Evolutionary conservation across 2,888 invertebrate species (phyloP), one percentile per base, ranked within the genome.

Genomic region (Bombyx huttoni): DNA sequence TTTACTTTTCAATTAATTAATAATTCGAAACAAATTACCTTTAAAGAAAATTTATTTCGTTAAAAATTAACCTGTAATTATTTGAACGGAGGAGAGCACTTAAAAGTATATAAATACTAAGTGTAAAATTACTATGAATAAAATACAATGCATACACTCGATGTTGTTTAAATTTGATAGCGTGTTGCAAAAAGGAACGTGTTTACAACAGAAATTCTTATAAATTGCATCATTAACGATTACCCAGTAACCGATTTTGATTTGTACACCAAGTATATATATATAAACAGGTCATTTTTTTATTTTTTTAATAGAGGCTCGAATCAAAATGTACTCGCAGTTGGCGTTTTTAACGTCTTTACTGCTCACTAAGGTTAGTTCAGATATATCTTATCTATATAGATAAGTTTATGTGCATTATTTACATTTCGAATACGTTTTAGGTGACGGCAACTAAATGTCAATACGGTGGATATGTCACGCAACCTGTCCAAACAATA

Each of bases 261-360:
- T 81, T 81, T 75, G 81, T 73, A 83, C 62, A 56, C 53, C 55
- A 61, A 63, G 65, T 76, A 75, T 83, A 82, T 78, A 24, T 24
- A 24, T 24, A 24, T 24, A 24, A 24, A 24, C 24, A 74, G 62
- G 63, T 65, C 61, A 61, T 63, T 59, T 57, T 56, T 53, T 54
- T 58, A 56, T 55, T 63, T 60, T 56, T 62, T 71, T 72, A 78
- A 63, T 72, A 58, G 49, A 55, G 48, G 54, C 61, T 58, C 61
- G 61, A 24, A 55, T 56, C 62, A 70, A 73, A 70, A 83, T 83
- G 83, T 68, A 59, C 63, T 66, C 62, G 55, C 60, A 60, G 52
- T 66, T 64, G 61, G 51, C 69, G 52, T 56, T 67, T 46, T 54
- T 57, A 47, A 61, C 61, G 8, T 51, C 63, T 48, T 56, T 70